These are phyloP conservation scores for Drosophila azteca DNA, from an alignment of 1,140 invertebrate species.

Conservation along the genomic window DNA sequence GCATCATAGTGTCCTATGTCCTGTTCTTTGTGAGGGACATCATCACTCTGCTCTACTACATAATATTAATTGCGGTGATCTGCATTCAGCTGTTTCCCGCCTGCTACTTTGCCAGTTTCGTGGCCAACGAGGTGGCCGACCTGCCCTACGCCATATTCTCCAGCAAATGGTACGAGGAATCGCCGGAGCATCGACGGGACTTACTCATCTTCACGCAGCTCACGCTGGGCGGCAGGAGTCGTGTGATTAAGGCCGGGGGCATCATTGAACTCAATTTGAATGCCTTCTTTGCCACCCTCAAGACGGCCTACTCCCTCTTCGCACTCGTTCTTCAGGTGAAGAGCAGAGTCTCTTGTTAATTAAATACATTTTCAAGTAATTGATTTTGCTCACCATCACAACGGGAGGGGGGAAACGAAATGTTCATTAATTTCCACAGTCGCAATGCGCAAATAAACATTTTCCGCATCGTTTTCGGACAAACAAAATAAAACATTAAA, in stretches of 20 bases:
- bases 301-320: constrained; percentile 74
- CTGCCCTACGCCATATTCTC: constrained; percentile 69
- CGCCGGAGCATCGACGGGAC: constrained; percentile 25
- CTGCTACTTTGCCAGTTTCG: constrained; percentile 68
- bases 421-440: constrained; percentile 68
- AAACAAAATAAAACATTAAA: constrained; percentile 61
- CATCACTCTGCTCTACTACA: constrained; percentile 48
- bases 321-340: constrained; percentile 48
- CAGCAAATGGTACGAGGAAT: constrained; percentile 54
- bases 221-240: constrained; percentile 16
- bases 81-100: constrained; percentile 66
- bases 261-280: constrained; percentile 60
- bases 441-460: constrained; percentile 75
- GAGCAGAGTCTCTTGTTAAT: constrained; percentile 44
- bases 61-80: constrained; percentile 39
- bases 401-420: constrained; percentile 43
- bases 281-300: constrained; percentile 65
- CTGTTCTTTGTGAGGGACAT: constrained; percentile 57
- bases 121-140: constrained; percentile 42
- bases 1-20: constrained; percentile 57
- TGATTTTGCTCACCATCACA: constrained; percentile 10
- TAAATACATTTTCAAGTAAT: constrained; percentile 50
- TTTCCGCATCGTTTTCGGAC: constrained; percentile 36
- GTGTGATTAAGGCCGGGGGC: constrained; percentile 55
- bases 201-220: constrained; percentile 57